Percentiles rank a stretch among this genome's conserved stretches.
These are phyloP conservation scores for Myotis yumanensis DNA, from an alignment of 2,113 vertebrate genomes.

Conservation along the genomic window DNA sequence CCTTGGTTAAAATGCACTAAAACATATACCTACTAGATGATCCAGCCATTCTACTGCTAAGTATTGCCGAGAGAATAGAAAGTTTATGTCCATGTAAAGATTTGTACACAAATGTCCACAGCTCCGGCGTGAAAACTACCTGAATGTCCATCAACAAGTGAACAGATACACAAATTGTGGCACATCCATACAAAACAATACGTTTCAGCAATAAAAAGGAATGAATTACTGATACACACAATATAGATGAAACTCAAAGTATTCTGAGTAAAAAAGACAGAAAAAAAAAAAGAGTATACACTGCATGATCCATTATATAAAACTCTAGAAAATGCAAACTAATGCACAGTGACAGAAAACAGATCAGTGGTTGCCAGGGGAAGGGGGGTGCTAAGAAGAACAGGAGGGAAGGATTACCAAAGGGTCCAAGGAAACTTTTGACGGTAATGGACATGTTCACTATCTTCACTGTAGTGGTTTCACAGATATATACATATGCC, in stretches of 20 bases:
- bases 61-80: neutral
- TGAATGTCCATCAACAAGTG: neutral
- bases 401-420: neutral
- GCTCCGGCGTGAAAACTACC: neutral
- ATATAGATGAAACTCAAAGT: neutral
- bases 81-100: neutral
- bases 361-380: neutral
- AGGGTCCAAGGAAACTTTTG: neutral
- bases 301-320: neutral
- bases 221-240: neutral
- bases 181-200: neutral
- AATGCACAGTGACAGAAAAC: neutral
- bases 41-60: neutral
- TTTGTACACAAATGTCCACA: neutral
- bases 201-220: neutral
- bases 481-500: neutral
- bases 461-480: neutral
- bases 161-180: neutral
- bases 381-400: neutral
- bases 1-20: neutral
- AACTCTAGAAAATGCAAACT: conserved; percentile 1
- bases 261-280: neutral
- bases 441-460: neutral
- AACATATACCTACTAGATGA: neutral
- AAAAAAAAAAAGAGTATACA: neutral